Base-by-base conservation (phyloP, 23 tunicate genomes). In the Styela plicata region DNA sequence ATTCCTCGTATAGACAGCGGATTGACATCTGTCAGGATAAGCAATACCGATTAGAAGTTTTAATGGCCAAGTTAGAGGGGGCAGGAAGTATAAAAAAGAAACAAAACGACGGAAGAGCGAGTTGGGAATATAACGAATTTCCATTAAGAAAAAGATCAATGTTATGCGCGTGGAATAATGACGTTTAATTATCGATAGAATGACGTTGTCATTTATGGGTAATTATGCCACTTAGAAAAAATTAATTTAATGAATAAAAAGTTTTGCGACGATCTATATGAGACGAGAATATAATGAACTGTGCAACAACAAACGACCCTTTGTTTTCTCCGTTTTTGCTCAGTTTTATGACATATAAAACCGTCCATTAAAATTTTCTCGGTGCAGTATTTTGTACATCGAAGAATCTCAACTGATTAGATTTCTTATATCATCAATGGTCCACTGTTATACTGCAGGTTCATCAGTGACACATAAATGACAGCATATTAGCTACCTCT, bases 61-160 rank as follows among this genome's bases (percentile, higher is more conserved):
- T 28, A 71, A 71, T 71, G 77, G 77, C 32, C 77, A 18, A 18
- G 77, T 44, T 44, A 44, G 57, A 44, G 13, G 57, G 10, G 57
- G 13, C 10, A 5, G 7, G 57, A 13, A 5, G 10, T 44, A 44
- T 44, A 44, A 31, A 16, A 31, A 71, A 71, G 36, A 71, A 71
- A 71, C 77, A 18, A 71, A 71, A 28, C 36, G 35, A 44, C 57
- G 13, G 13, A 13, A 44, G 7, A 44, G 57, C 13, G 57, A 44
- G 57, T 13, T 13, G 57, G 36, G 35, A 20, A 68, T 29, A 20
- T 36, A 33, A 30, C 35, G 37, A 17, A 21, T 30, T 71, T 71
- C 77, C 77, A 71, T 71, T 71, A 71, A n/a, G 77, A 71, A 33
- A 71, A 33, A 26, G 77, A 71, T 71, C 77, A 71, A 71, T 71